Conservation (phyloP, 2,888 invertebrate species). For the Eupelmus urozonus region DNA sequence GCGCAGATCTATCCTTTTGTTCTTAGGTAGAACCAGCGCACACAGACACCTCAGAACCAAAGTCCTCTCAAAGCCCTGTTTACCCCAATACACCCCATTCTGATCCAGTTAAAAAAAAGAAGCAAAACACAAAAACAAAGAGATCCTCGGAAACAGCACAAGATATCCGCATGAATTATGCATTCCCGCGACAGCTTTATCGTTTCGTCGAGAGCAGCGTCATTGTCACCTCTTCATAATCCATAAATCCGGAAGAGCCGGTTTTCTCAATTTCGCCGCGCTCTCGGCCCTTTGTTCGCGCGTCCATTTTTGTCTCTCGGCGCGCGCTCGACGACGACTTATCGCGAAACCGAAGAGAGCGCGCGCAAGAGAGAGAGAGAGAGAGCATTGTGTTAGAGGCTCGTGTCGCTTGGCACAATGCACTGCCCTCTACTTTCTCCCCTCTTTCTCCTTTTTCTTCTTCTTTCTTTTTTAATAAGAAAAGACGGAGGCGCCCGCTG, state of each 20-base stretch:
- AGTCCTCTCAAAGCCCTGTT: too few species aligned
- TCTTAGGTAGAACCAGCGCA: too few species aligned
- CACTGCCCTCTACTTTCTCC: slow-evolving; percentile 10
- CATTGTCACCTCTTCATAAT: slow-evolving; percentile 74
- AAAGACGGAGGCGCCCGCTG: slow-evolving; percentile 12
- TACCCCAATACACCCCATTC: too few species aligned
- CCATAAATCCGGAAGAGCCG: slow-evolving; percentile 74
- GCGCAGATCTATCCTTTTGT: too few species aligned
- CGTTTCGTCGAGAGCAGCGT: slow-evolving; percentile 71
- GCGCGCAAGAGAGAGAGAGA: slow-evolving; percentile 5
- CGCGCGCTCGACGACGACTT: slow-evolving; percentile 64
- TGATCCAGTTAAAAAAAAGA: too few species aligned
- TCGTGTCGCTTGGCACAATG: slow-evolving; percentile 46
- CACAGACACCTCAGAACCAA: too few species aligned
- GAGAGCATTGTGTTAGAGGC: slow-evolving; percentile 20
- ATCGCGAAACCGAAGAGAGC: slow-evolving; percentile 42
- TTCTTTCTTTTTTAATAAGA: slow-evolving; percentile 56
- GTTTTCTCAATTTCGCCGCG: slow-evolving; percentile 59
- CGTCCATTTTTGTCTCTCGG: slow-evolving; percentile 70
- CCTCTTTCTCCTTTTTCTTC: not conserved
- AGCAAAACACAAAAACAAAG: not conserved
- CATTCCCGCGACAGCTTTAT: slow-evolving; percentile 71
- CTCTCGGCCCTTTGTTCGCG: slow-evolving; percentile 64
- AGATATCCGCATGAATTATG: slow-evolving; percentile 71
- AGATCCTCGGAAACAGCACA: not conserved